Evolutionary conservation across 2,797 vertebrate species (phyloP), one percentile per base, ranked within the genome.

Genomic region (Rallus crepitans): DNA sequence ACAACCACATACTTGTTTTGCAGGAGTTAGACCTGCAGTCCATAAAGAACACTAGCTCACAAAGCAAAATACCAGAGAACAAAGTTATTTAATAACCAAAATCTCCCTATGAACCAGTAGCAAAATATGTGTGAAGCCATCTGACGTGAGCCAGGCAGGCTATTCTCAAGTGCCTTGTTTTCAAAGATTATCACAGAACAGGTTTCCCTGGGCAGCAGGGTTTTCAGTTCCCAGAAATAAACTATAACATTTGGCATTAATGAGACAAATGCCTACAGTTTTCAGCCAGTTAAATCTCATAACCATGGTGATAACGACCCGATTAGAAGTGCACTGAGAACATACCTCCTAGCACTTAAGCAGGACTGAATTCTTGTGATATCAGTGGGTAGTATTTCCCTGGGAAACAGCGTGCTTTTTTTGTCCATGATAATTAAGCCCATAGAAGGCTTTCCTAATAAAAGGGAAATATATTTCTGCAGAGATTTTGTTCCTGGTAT

Each of bases 261-360:
- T 75, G 92, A 95, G 78, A 94, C 56, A 96, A 97, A 90, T 91
- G 78, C 85, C 91, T 90, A 91, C 88, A 87, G 85, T 95, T 94
- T 92, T 87, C 71, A 92, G 60, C 73, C 92, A 91, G 79, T 89
- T 95, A 93, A 87, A 87, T 95, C 87, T 96, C 90, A 97, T 95
- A 97, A 90, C 75, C 77, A 87, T 88, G 89, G 94, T 92, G 81
- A 95, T 95, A 94, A 97, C 12, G 40, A 95, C 71, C 84, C 8
- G 48, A 95, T 96, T 95, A 91, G 10, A 94, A 82, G 45, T 47
- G 37, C 80, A 57, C 63, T 55, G 78, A 81, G 79, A 90, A 95
- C 81, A 65, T 37, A 87, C 50, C 90, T 94, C 92, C 84, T 39
- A 86, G 93, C 87, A 85, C 80, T 92, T 76, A 35, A 87, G 87